These are phyloP conservation scores for Alaudala cheleensis DNA, from an alignment of 2,113 vertebrate genomes.

Conservation along the genomic window DNA sequence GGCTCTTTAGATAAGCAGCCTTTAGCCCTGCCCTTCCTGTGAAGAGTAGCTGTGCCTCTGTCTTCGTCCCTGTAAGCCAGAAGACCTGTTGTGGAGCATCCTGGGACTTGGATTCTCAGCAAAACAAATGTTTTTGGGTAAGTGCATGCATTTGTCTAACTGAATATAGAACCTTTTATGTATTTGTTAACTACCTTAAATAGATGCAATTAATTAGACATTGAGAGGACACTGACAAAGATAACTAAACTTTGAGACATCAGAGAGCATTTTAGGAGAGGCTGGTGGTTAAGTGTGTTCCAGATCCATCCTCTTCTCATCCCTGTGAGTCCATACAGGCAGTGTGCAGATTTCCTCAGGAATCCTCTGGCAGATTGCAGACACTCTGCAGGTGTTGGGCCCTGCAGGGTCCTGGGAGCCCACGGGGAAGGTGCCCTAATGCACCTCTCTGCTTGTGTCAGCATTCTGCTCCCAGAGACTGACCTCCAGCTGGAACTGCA, in stretches of 20 bases:
- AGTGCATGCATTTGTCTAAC: background rate
- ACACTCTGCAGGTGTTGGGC: background rate
- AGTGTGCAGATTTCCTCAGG: background rate
- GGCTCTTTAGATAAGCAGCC: constrained; percentile 43
- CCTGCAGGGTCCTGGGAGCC: background rate
- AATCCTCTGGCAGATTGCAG: background rate
- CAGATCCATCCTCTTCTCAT: background rate
- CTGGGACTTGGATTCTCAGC: background rate
- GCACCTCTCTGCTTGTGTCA: background rate
- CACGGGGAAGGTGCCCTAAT: background rate
- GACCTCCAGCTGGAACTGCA: background rate
- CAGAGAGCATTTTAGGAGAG: background rate
- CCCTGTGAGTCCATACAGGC: rapidly evolving
- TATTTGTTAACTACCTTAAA: background rate
- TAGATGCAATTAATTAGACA: background rate
- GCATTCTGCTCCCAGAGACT: background rate
- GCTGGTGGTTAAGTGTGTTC: background rate
- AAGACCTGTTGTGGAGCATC: background rate
- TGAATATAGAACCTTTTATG: background rate
- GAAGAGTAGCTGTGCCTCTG: background rate
- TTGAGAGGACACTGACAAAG: background rate
- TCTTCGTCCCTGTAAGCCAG: background rate
- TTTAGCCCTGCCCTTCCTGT: constrained; percentile 55
- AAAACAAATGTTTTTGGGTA: background rate
- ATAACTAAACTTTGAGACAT: background rate